Conservation (phyloP, 2,797 vertebrate genomes). For the Salmo trutta region DNA sequence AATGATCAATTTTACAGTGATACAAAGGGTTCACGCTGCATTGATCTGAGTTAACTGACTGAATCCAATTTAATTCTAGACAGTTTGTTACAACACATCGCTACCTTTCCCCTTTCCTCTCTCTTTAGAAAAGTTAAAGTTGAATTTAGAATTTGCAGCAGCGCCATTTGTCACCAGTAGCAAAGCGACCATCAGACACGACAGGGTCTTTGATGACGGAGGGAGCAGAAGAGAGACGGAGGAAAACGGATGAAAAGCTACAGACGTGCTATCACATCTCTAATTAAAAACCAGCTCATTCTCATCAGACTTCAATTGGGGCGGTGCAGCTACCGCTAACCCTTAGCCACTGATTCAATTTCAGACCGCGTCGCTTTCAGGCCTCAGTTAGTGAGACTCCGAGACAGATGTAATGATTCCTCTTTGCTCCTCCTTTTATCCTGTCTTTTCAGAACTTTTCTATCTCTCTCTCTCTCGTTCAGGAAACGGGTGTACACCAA, state of each 20-base stretch:
- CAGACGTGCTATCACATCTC: slow-evolving; percentile 69
- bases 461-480: slow-evolving; percentile 13
- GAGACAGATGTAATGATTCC: not conserved
- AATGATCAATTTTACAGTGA: slow-evolving; percentile 37
- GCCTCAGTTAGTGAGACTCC: slow-evolving; percentile 38
- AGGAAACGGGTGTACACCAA: slow-evolving; percentile 97
- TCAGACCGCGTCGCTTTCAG: slow-evolving; percentile 52
- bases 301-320: slow-evolving; percentile 68
- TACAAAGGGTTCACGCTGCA: slow-evolving; percentile 15
- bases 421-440: not conserved
- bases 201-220: slow-evolving; percentile 64
- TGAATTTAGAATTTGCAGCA: slow-evolving; percentile 44
- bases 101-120: slow-evolving; percentile 34
- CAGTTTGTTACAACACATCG: slow-evolving; percentile 33
- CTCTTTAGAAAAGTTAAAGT: slow-evolving; percentile 62
- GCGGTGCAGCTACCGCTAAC: slow-evolving; percentile 36
- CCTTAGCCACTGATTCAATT: slow-evolving; percentile 62
- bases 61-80: slow-evolving; percentile 51
- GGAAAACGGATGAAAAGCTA: slow-evolving; percentile 68
- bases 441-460: slow-evolving; percentile 1
- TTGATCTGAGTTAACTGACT: slow-evolving; percentile 48
- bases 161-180: slow-evolving; percentile 52
- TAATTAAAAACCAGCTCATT: slow-evolving; percentile 77
- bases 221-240: slow-evolving; percentile 34
- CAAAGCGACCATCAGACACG: slow-evolving; percentile 65